Percentiles rank a stretch among this genome's conserved stretches.
Conservation (phyloP, 2,113 vertebrate genomes). For the Redunca redunca region DNA sequence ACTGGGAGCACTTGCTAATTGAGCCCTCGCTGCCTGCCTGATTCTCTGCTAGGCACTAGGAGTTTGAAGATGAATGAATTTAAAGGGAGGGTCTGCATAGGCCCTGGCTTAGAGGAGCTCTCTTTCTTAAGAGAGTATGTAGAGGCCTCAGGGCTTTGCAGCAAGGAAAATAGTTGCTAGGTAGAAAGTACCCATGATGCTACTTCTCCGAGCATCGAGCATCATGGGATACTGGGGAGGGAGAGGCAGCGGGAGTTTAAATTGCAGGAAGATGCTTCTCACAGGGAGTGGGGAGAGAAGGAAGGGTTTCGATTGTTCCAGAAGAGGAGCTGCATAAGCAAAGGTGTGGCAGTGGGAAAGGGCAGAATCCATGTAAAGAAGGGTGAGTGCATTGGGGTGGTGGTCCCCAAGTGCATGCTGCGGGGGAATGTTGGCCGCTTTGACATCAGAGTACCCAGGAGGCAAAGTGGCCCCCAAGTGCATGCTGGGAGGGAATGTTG, state of each 20-base stretch:
- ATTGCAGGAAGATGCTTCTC: neutral
- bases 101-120: neutral
- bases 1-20: neutral
- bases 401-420: neutral
- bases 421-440: fast-evolving
- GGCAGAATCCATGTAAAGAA: neutral
- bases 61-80: neutral
- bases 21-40: neutral
- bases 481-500: neutral
- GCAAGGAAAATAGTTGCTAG: too few relatives aligned
- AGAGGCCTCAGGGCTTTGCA: neutral
- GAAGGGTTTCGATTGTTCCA: neutral
- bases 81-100: neutral
- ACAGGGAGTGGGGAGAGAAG: too few relatives aligned
- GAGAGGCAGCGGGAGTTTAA: neutral
- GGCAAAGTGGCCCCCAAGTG: neutral
- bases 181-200: neutral
- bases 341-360: neutral
- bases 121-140: neutral
- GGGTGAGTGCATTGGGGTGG: too few relatives aligned
- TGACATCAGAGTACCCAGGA: neutral
- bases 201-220: neutral
- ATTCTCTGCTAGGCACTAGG: neutral
- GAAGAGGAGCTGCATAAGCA: neutral
- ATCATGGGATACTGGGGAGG: neutral